phyloP scores from a whole-genome alignment of 1,140 invertebrate species.

The Augochlora pura region DNA sequence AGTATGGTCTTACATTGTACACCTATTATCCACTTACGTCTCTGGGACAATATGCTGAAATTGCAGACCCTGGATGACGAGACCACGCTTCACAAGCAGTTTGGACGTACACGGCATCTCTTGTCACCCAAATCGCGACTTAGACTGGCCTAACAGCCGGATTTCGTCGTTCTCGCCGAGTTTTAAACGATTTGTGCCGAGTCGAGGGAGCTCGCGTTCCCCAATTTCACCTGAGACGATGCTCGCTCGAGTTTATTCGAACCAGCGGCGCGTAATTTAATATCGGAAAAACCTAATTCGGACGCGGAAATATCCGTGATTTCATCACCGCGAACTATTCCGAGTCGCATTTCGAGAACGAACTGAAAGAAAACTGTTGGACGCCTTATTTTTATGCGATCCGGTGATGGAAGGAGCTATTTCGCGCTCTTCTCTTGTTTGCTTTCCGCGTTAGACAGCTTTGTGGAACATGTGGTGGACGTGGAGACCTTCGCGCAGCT shows the following conservation, averaged over 20 bases:
- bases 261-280: no score
- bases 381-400: conserved; percentile 5
- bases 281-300: neutral
- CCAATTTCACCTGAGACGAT: no score
- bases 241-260: neutral
- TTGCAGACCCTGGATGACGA: conserved; percentile 64
- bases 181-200: neutral
- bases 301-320: neutral
- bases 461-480: neutral
- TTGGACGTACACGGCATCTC: conserved; percentile 56
- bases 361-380: neutral
- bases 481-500: neutral
- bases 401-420: neutral
- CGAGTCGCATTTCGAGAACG: neutral
- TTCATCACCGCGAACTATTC: neutral
- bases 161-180: neutral
- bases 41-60: conserved; percentile 66
- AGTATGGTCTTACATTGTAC: conserved; percentile 61
- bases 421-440: conserved; percentile 10
- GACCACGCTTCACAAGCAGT: conserved; percentile 57
- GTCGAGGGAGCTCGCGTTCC: neutral
- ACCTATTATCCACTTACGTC: conserved; percentile 70
- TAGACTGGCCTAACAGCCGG: neutral
- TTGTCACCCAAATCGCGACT: conserved; percentile 21
- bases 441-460: conserved; percentile 2